Evolutionary conservation across 2,797 vertebrate species (phyloP).

Genomic region (Cossypha caffra): DNA sequence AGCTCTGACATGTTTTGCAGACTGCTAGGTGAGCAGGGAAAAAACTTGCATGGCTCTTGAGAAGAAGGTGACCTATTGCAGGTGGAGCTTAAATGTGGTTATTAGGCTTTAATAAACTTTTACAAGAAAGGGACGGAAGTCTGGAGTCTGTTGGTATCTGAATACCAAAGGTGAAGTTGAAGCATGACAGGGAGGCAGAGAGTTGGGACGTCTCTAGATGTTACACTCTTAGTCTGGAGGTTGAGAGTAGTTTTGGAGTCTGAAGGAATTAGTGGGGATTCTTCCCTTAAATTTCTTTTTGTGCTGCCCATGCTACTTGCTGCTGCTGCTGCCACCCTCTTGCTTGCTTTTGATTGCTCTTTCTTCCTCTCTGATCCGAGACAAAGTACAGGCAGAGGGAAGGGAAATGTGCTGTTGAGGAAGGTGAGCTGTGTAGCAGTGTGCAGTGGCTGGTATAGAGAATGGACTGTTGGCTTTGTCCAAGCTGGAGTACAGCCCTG

Average conservation of each 20-base stretch:
- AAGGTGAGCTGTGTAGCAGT: not conserved
- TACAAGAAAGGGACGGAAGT: not conserved
- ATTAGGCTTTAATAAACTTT: not conserved
- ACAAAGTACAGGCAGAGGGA: not conserved
- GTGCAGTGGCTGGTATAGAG: not conserved
- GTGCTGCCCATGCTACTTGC: not conserved
- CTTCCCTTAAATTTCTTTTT: not conserved
- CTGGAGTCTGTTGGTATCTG: not conserved
- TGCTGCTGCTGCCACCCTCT: not conserved
- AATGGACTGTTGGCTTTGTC: not conserved
- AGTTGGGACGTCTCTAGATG: not conserved
- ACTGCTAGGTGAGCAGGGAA: not conserved
- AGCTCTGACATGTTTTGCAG: not conserved
- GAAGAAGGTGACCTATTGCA: not conserved
- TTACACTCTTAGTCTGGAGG: not conserved
- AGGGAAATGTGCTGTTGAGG: not conserved
- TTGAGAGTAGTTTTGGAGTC: not conserved
- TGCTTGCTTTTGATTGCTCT: not conserved
- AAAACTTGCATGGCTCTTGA: not conserved
- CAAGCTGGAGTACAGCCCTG: accelerated
- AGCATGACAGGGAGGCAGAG: not conserved
- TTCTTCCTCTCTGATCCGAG: not conserved
- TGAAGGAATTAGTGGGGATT: not conserved
- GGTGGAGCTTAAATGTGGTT: not conserved
- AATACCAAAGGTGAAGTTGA: not conserved